Conservation (phyloP, 2,113 vertebrate genomes). For the Anarrhichthys ocellatus region DNA sequence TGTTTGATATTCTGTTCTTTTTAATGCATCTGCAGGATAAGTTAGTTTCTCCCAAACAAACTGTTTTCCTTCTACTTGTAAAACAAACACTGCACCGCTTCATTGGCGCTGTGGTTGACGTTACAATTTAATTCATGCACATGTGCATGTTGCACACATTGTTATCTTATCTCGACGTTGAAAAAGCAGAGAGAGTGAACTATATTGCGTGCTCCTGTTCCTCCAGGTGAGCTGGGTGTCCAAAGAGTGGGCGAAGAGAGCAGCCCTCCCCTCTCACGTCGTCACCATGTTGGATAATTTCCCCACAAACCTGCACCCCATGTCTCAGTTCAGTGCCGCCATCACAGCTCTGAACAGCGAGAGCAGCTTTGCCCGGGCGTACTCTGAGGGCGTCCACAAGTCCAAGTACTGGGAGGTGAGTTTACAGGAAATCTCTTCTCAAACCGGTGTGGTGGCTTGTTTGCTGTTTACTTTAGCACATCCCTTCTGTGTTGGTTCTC, state of each 20-base stretch:
- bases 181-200: not conserved
- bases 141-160: not conserved
- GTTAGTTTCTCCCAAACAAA: not conserved
- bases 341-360: slow-evolving; percentile 97
- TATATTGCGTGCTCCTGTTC: not conserved
- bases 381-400: slow-evolving; percentile 93
- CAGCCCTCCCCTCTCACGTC: slow-evolving; percentile 95
- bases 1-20: not conserved
- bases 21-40: not conserved
- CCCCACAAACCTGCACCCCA: slow-evolving; percentile 97
- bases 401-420: slow-evolving; percentile 97
- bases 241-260: slow-evolving; percentile 95
- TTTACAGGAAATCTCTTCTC: not conserved
- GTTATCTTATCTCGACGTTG: too few species aligned
- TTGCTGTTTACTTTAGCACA: not conserved
- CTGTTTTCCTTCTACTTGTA: not conserved
- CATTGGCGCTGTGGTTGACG: not conserved
- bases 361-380: slow-evolving; percentile 94
- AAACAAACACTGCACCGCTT: not conserved
- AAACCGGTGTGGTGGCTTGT: not conserved
- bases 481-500: not conserved
- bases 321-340: slow-evolving; percentile 97
- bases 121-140: not conserved
- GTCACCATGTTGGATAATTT: slow-evolving; percentile 99
- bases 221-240: slow-evolving; percentile 92